Conservation (phyloP, 2,797 vertebrate genomes). For the Aselliscus stoliczkanus region DNA sequence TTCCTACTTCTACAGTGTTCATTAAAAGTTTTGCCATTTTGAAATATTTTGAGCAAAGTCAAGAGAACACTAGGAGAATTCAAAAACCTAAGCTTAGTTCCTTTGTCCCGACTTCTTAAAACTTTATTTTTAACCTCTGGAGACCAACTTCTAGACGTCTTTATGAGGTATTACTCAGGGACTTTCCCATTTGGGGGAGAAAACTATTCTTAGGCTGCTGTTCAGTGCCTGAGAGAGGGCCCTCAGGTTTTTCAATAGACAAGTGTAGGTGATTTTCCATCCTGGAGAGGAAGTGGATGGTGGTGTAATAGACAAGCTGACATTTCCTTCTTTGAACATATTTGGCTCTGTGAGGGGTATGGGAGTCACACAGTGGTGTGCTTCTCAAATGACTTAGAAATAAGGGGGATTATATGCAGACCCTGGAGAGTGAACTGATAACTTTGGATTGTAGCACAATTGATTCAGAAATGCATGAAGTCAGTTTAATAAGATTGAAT, state of each 20-base stretch:
- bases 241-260: constrained; percentile 47
- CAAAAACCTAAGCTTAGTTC: not conserved
- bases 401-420: not conserved
- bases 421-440: not conserved
- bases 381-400: constrained; percentile 11
- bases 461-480: not conserved
- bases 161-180: constrained; percentile 47
- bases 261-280: constrained; percentile 52
- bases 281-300: constrained; percentile 37
- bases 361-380: not conserved
- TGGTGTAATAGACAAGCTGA: not conserved
- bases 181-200: not conserved
- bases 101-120: constrained; percentile 10
- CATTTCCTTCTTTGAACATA: constrained; percentile 35
- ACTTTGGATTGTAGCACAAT: not conserved
- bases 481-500: not conserved
- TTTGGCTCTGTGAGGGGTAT: not conserved
- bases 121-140: constrained; percentile 53
- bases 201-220: constrained; percentile 32
- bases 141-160: not conserved
- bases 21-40: constrained; percentile 49
- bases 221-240: constrained; percentile 35
- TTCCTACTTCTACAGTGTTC: not conserved
- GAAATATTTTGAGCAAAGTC: constrained; percentile 41
- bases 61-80: constrained; percentile 8